Evolutionary conservation across 2,113 vertebrate species (phyloP).

Genomic region (Burhinus bistriatus): DNA sequence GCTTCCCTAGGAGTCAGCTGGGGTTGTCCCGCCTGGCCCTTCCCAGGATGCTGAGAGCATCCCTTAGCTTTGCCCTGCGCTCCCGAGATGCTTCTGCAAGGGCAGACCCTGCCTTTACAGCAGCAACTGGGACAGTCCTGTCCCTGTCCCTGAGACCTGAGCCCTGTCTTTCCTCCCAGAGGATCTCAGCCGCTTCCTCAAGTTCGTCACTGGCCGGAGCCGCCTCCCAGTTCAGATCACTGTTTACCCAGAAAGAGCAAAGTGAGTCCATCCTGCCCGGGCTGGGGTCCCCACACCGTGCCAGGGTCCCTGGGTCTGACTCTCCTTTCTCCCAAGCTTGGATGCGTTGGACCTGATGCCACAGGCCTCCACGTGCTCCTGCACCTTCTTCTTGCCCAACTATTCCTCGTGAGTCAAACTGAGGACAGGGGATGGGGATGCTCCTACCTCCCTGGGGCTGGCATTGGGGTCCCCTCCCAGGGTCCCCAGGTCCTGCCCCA

Average conservation of each 20-base stretch:
- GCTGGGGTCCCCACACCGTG: not conserved
- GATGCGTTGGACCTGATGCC: constrained; percentile 87
- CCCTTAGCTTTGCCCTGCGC: not conserved
- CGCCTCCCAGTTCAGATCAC: constrained; percentile 91
- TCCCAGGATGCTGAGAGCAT: not conserved
- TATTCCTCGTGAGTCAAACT: constrained; percentile 84
- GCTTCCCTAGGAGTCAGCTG: not conserved
- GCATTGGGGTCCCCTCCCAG: not conserved
- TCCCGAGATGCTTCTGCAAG: not conserved
- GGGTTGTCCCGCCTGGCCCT: not conserved
- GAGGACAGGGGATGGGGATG: not conserved
- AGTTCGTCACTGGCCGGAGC: constrained; percentile 94
- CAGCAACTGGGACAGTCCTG: accelerated
- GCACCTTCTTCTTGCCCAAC: constrained; percentile 85
- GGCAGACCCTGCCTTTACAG: not conserved
- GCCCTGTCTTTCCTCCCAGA: constrained; percentile 71
- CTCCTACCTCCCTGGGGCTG: not conserved
- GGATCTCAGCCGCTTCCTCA: constrained; percentile 94
- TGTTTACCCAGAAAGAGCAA: constrained; percentile 84
- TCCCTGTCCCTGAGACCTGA: not conserved
- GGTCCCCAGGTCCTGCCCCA: not conserved
- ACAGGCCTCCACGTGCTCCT: constrained; percentile 91
- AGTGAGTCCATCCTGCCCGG: constrained; percentile 65
- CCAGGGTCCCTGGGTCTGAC: not conserved
- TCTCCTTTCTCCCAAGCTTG: constrained; percentile 66